Percentiles rank a stretch among this genome's conserved stretches.
phyloP scores from a whole-genome alignment of 2,888 invertebrate genomes.

The Acanthacorydalis orientalis region DNA sequence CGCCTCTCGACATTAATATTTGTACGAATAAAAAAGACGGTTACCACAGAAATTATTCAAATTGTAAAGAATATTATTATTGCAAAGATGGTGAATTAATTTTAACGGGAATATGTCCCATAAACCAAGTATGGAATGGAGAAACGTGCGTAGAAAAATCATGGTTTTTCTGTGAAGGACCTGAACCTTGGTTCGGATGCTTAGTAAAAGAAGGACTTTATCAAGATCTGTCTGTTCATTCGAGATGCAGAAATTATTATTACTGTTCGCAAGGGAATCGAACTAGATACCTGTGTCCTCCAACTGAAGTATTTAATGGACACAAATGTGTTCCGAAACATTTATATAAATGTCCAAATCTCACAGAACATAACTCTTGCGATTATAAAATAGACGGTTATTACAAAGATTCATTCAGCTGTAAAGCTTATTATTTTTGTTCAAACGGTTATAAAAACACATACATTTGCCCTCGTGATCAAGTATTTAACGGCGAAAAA shows the following conservation, averaged over 20 bases:
- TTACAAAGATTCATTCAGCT: constrained; percentile 32
- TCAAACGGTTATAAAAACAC: constrained; percentile 35
- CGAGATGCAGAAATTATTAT: constrained; percentile 34
- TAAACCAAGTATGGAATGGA: constrained; percentile 33
- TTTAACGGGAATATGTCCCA: constrained; percentile 29
- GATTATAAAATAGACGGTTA: constrained; percentile 34
- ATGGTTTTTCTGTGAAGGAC: constrained; percentile 13
- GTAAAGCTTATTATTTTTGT: constrained; percentile 42
- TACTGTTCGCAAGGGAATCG: constrained; percentile 29
- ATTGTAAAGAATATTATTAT: constrained; percentile 32
- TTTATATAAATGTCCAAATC: constrained; percentile 27
- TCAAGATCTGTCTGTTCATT: constrained; percentile 26
- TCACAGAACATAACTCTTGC: constrained; percentile 32
- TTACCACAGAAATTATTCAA: constrained; percentile 28
- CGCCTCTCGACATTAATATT: not conserved
- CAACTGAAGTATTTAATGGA: constrained; percentile 29
- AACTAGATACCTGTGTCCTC: constrained; percentile 27
- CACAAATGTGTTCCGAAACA: constrained; percentile 24
- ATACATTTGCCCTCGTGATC: constrained; percentile 34
- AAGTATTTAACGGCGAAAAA: constrained; percentile 32
- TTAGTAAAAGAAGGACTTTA: constrained; percentile 21
- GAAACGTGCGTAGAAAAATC: constrained; percentile 20
- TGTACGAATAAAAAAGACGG: constrained; percentile 5
- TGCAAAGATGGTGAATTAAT: constrained; percentile 30
- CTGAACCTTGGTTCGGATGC: constrained; percentile 14